These are phyloP conservation scores for Scophthalmus maximus DNA, from an alignment of 2,113 vertebrate genomes.

Conservation along the genomic window DNA sequence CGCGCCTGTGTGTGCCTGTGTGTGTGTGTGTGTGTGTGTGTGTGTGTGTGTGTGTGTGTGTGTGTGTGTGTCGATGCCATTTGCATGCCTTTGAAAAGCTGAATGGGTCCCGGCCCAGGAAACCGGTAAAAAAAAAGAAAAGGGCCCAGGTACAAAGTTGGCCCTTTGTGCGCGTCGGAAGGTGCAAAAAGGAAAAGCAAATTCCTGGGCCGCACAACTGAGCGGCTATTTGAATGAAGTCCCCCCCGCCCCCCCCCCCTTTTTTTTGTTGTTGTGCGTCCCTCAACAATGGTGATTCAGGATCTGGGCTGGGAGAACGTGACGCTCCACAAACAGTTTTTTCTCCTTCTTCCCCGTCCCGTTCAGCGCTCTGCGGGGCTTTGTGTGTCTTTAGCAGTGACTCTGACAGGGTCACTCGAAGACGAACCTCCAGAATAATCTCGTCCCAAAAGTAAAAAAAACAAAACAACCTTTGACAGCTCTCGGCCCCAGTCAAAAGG, in stretches of 20 bases:
- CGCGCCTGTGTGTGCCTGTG: too few relatives aligned
- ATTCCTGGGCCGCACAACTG: slow-evolving; percentile 80
- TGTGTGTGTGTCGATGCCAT: too few relatives aligned
- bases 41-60: too few relatives aligned
- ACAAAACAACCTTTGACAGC: too few relatives aligned
- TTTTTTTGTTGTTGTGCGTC: slow-evolving; percentile 68
- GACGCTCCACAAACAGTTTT: slow-evolving; percentile 61
- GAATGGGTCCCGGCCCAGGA: slow-evolving; percentile 78
- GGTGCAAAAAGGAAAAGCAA: slow-evolving; percentile 82
- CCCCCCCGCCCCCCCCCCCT: slow-evolving; percentile 81
- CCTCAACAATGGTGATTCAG: slow-evolving; percentile 77
- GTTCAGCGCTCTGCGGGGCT: neutral
- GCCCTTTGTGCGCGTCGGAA: slow-evolving; percentile 78
- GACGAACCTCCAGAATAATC: slow-evolving; percentile 28
- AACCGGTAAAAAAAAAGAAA: slow-evolving; percentile 77
- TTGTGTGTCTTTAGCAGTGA: slow-evolving; percentile 30
- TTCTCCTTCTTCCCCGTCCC: too few relatives aligned
- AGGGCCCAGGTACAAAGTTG: slow-evolving; percentile 79
- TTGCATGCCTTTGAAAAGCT: slow-evolving; percentile 83
- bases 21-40: too few relatives aligned
- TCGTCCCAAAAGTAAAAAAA: slow-evolving; percentile 35
- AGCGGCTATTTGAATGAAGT: slow-evolving; percentile 79
- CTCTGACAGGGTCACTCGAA: slow-evolving; percentile 24
- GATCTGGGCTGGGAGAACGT: slow-evolving; percentile 69
- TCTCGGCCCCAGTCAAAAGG: slow-evolving; percentile 25